phyloP scores from a whole-genome alignment of 1,140 invertebrate genomes.

The Mercenaria mercenaria region DNA sequence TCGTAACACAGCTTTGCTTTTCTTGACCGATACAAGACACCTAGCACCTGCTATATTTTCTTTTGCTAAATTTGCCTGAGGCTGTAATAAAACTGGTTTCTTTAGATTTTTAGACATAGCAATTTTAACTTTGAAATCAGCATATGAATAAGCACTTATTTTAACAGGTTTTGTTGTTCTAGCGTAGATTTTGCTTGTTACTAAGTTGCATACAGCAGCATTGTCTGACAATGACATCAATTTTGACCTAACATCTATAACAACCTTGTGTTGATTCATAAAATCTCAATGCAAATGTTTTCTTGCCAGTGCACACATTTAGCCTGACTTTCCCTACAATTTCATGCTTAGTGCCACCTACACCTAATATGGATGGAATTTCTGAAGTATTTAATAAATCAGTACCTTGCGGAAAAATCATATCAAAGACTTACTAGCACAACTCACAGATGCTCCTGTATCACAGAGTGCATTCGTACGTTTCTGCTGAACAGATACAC shows the following conservation, averaged over 20 bases:
- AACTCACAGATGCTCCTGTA: slow-evolving; percentile 38
- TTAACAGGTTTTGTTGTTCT: neutral
- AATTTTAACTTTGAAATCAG: neutral
- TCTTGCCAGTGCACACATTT: neutral
- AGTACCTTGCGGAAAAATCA: neutral
- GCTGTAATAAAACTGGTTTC: slow-evolving; percentile 4
- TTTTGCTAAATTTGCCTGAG: neutral
- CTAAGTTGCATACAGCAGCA: neutral
- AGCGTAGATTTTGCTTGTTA: neutral
- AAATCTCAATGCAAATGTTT: neutral
- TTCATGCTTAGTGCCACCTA: neutral
- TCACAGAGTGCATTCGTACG: slow-evolving; percentile 20
- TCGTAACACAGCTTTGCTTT: neutral
- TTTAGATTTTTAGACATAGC: neutral
- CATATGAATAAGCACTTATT: neutral
- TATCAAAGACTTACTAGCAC: slow-evolving; percentile 1
- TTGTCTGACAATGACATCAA: neutral
- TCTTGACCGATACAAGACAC: slow-evolving; percentile 3
- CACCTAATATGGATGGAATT: neutral
- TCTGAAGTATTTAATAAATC: too few relatives aligned
- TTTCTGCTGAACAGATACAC: neutral
- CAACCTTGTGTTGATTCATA: neutral
- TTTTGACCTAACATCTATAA: neutral
- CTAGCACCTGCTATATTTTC: neutral
- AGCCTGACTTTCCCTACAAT: neutral